Conservation (phyloP, 2,888 invertebrate species). For the Coelopa pilipes region DNA sequence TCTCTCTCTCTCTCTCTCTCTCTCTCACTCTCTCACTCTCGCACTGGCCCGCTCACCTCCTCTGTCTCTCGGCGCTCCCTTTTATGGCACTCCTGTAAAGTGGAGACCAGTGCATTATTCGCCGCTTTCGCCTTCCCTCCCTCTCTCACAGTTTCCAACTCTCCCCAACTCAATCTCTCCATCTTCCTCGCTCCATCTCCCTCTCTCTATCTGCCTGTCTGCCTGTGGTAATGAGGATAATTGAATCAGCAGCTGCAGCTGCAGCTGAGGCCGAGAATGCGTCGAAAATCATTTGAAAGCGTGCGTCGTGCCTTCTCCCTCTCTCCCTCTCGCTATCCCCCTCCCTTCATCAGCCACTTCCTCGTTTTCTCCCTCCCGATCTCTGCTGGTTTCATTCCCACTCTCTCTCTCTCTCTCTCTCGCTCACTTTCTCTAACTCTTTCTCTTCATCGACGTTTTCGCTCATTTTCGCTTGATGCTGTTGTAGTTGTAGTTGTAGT, state of each 20-base stretch:
- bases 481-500: no score
- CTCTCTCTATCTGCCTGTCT: neutral
- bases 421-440: no score
- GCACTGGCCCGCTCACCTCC: neutral
- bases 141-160: neutral
- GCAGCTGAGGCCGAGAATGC: constrained; percentile 17
- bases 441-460: no score
- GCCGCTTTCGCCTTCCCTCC: neutral
- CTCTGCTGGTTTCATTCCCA: no score
- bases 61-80: neutral
- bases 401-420: no score
- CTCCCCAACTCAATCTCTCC: neutral
- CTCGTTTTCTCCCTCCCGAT: no score
- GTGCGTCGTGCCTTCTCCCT: neutral
- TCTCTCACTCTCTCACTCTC: neutral
- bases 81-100: neutral
- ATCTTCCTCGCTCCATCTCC: neutral
- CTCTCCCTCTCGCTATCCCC: no score
- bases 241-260: constrained; percentile 20
- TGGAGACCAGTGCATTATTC: neutral
- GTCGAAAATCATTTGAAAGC: neutral
- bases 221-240: constrained; percentile 22
- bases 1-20: neutral
- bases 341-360: no score
- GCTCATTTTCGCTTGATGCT: no score